A percentile compares a stretch with the other conserved stretches of the same genome.
These are phyloP conservation scores for Champsocephalus esox DNA, from an alignment of 2,797 vertebrate species.

Conservation along the genomic window DNA sequence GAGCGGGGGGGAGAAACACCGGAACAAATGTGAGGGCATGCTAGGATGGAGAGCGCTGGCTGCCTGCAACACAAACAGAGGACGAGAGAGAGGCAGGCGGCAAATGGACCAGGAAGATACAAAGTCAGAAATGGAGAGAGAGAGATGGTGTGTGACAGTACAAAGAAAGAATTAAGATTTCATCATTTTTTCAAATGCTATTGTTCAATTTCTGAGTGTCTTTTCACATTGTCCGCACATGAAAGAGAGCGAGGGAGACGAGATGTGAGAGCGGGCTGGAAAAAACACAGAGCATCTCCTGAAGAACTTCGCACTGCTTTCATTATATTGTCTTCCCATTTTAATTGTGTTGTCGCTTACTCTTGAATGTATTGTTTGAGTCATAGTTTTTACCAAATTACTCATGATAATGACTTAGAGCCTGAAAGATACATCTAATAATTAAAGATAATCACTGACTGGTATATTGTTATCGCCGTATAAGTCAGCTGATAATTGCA, in stretches of 20 bases:
- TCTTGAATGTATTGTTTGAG: neutral
- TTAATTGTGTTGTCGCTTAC: neutral
- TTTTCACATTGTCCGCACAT: constrained; percentile 55
- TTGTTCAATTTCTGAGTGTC: constrained; percentile 60
- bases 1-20: constrained; percentile 43
- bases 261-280: constrained; percentile 33
- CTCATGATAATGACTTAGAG: neutral
- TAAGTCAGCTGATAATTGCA: neutral
- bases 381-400: neutral
- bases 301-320: neutral
- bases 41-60: constrained; percentile 42
- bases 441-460: neutral
- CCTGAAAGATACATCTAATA: neutral
- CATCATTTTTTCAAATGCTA: constrained; percentile 60
- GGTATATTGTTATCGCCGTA: neutral
- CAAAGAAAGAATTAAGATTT: constrained; percentile 64
- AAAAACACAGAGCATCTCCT: constrained; percentile 12
- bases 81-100: constrained; percentile 51
- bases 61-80: constrained; percentile 53
- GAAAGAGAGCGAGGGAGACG: constrained; percentile 47
- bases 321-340: neutral
- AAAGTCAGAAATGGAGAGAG: constrained; percentile 30
- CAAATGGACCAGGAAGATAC: constrained; percentile 22
- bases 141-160: constrained; percentile 46
- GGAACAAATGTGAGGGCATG: constrained; percentile 59